Percentiles rank a stretch among this genome's conserved stretches.
Conservation (phyloP, 1,140 invertebrate genomes). For the Laupala kohalensis region DNA sequence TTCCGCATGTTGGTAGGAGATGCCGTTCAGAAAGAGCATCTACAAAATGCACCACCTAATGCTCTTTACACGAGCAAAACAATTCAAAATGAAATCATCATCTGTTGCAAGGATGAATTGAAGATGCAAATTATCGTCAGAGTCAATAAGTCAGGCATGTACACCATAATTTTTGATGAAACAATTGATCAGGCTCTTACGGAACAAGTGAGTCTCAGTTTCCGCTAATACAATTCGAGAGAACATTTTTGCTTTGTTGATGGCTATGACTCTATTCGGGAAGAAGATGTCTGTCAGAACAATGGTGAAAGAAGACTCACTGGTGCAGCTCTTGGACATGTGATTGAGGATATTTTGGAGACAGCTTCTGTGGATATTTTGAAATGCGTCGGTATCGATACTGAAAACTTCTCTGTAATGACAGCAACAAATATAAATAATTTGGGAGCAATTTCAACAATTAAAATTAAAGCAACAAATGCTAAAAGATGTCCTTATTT, state of each 20-base stretch:
- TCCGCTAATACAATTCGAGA: conserved; percentile 20
- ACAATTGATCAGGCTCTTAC: conserved; percentile 22
- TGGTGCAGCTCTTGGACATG: conserved; percentile 15
- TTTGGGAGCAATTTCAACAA: too few relatives aligned
- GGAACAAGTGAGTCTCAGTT: conserved; percentile 19
- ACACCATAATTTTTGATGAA: conserved; percentile 22
- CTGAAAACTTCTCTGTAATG: conserved; percentile 19
- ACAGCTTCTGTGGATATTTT: conserved; percentile 17
- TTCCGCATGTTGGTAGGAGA: conserved; percentile 20
- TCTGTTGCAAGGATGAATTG: conserved; percentile 20
- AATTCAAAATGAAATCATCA: conserved; percentile 23
- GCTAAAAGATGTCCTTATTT: too few relatives aligned
- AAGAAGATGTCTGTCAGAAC: background rate
- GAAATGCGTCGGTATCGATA: conserved; percentile 14
- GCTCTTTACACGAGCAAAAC: conserved; percentile 23
- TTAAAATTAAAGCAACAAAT: too few relatives aligned
- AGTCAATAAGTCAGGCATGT: conserved; percentile 18
- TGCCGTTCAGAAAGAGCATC: conserved; percentile 17
- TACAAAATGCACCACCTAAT: conserved; percentile 18
- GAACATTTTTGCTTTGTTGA: conserved; percentile 21
- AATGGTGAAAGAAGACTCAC: conserved; percentile 15
- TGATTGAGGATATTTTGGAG: conserved; percentile 16
- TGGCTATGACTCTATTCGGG: conserved; percentile 15
- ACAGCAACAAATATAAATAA: conserved; percentile 9
- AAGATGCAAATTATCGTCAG: conserved; percentile 16